Evolutionary conservation across 2,888 invertebrate species (phyloP).

Genomic region (Seira ritae): DNA sequence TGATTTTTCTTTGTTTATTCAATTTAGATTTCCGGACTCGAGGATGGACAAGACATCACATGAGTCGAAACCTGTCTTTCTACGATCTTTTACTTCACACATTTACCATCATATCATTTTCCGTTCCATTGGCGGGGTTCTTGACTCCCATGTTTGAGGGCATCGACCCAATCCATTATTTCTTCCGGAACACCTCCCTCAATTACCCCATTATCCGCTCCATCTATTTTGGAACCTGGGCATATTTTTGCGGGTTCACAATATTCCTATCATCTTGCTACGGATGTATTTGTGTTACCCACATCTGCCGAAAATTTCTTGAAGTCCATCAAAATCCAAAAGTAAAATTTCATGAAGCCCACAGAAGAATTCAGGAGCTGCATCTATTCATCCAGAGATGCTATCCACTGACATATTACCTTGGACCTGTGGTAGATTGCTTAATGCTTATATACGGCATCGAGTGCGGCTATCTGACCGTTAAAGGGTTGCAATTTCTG

Average conservation of each 20-base stretch:
- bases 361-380: not conserved
- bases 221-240: not conserved
- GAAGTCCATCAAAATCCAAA: not conserved
- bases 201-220: not conserved
- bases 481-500: not conserved
- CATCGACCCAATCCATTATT: slow-evolving; percentile 6
- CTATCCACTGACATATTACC: not conserved
- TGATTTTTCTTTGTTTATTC: not conserved
- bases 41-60: not conserved
- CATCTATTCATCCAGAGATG: slow-evolving; percentile 8
- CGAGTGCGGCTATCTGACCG: slow-evolving; percentile 17
- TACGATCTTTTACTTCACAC: not conserved
- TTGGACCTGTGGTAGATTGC: not conserved
- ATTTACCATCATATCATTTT: not conserved
- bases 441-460: slow-evolving; percentile 16
- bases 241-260: slow-evolving; percentile 23
- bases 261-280: not conserved
- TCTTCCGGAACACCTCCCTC: not conserved
- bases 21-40: not conserved
- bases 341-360: too few species aligned
- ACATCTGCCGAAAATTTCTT: not conserved
- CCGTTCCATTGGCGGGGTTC: slow-evolving; percentile 2
- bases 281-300: not conserved
- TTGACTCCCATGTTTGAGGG: not conserved
- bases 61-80: not conserved